Evolutionary conservation across 1,140 invertebrate genomes (phyloP), one percentile per base, ranked within the genome.

Genomic region (Drosophila seguyi): DNA sequence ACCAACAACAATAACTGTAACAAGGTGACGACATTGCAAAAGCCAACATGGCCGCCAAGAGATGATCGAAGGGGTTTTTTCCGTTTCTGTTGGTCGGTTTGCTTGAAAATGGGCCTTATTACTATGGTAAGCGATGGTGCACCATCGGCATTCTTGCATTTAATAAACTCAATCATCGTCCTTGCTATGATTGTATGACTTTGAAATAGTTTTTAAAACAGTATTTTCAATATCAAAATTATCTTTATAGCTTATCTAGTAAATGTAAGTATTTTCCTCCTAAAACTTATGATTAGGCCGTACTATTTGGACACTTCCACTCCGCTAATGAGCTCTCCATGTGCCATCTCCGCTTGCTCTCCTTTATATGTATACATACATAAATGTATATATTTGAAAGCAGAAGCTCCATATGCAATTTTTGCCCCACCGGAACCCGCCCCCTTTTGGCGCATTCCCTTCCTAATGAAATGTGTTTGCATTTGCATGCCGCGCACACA

Each of bases 381-480:
- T 18, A 2, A 34, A 29, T 34, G 20, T 34, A 7, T 53, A 18
- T 22, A 22, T 38, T 36, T 58, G 29, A 77, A 55, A 53, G 34
- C 47, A n/a, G 27, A 20, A 34, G 13, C 16, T 44, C 20, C 53
- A 61, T 60, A 68, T 76, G 69, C 61, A 39, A 42, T 53, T 75
- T 52, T 25, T 47, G 38, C 38, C 53, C 36, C 50, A 65, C 36
- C 65, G 68, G 25, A 67, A 57, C 25, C 81, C 57, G 57, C 62
- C 73, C 47, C 56, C 36, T 62, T 68, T 48, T 61, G 20, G 52
- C 53, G 48, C 52, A 73, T 58, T 76, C 62, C 63, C 56, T 59
- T 47, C 58, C 41, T 72, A 86, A 86, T 86, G 57, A 86, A 71
- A 81, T 80, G 76, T 75, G 65, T 67, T 72, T 86, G 75, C 75